Base-by-base conservation (phyloP, 2,797 vertebrate species). In the Sternotherus odoratus region DNA sequence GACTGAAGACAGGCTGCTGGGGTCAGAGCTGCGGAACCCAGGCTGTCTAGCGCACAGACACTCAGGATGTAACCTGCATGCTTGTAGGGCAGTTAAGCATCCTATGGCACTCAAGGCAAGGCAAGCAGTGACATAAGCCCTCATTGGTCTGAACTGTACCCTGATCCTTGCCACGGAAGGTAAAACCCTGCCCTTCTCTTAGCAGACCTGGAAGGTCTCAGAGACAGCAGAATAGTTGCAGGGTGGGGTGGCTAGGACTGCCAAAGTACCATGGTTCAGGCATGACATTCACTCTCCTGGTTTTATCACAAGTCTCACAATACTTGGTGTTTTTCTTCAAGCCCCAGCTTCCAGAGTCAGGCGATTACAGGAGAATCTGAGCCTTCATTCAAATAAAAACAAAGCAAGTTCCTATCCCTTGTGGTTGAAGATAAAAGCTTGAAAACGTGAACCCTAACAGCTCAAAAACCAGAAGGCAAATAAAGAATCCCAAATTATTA, bases 381-480 rank as follows among this genome's bases (percentile, higher is more conserved):
- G 33, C 50, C 78, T 89, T 79, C 16, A 36, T 81, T 86, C 49
- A 77, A 51, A 93, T 89, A 43, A 88, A 94, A 74, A 82, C 13
- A 33, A 17, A 77, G n/a, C 23, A 26, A 53, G 72, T 90, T 95
- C 93, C 83, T 87, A 83, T 12, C 85, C 82, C 84, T 91, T 49
- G 48, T 82, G 82, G 85, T 43, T 24, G 33, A 79, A 78, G 85
- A 23, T 48, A 86, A 93, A 72, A 85, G 63, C 75, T 84, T 92
- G 57, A 78, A 49, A 92, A 95, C 77, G 1, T 3, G 81, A 87
- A 88, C 91, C 54, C 30, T 19, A 54, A 83, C 66, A 69, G 78
- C 51, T 56, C 57, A 69, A 83, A 92, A 54, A 53, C n/a, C 60
- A 60, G 33, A 60, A 43, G 72, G 26, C 11, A 57, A 15, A 4